Base-by-base conservation (phyloP, 2,113 vertebrate genomes). In the Sapajus apella region DNA sequence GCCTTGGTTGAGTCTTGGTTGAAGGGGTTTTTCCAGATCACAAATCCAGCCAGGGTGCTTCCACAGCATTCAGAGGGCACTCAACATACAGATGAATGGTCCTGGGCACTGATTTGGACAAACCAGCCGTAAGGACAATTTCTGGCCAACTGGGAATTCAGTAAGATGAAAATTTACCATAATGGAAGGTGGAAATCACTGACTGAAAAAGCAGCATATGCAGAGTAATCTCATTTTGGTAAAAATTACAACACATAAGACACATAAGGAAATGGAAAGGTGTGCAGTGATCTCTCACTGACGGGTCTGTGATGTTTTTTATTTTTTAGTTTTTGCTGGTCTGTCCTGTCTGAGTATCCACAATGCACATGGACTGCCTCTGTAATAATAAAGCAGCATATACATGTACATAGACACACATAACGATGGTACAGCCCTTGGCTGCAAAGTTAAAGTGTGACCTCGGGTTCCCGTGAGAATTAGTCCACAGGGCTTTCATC, bases 111-210 rank as follows among this genome's bases (percentile, higher is more conserved):
- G 11, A 86, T 72, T 10, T 87, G 32, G 72, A 85, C 73, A 83
- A 91, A 95, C 35, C 75, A 82, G 82, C 80, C 47, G 10, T 21
- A 76, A 94, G 76, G 56, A 56, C 47, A 81, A 87, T 90, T 87
- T 90, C 87, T 87, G 35, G 45, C 52, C 95, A 91, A 61, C 37
- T 56, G 21, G 35, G 45, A 92, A 95, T 81, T 68, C 0, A 1
- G 76, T 40, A 50, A 70, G 27, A 86, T 55, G 40, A 86, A 61
- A 68, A 30, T 72, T 47, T 37, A 66, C 72, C 35, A 0, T 16
- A 43, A 25, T 37, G 45, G 45, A 50, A 86, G n/a, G 81, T 37
- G 30, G 47, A 87, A 5, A 64, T 52, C 8, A 12, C 45, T 18
- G 86, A 35, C 75, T 27, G 37, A 75, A 50, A 94, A 80, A 9